phyloP scores from a whole-genome alignment of 2,888 invertebrate species.

The Calameuta idolon region DNA sequence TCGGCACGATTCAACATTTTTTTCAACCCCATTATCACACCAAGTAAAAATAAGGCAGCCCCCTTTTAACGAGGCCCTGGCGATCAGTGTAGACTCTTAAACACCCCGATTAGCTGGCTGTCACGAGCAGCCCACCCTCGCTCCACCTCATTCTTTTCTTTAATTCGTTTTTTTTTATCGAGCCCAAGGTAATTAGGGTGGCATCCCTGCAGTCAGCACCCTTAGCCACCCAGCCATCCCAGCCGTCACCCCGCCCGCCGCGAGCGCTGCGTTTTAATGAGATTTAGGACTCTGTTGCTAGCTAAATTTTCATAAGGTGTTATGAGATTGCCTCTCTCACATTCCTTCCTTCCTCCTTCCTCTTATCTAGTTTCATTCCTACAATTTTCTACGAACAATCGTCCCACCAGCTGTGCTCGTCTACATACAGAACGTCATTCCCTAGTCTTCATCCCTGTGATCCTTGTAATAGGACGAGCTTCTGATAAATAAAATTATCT shows the following conservation, averaged over 20 bases:
- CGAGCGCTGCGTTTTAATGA: constrained; percentile 59
- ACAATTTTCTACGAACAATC: not conserved
- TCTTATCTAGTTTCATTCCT: not conserved
- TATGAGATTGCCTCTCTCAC: constrained; percentile 40
- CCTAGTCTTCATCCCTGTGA: not conserved
- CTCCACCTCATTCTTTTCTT: constrained; percentile 65
- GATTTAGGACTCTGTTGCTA: constrained; percentile 59
- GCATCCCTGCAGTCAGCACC: constrained; percentile 62
- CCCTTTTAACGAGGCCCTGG: constrained; percentile 64
- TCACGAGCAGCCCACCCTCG: constrained; percentile 65
- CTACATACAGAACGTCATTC: not conserved
- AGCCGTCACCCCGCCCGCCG: constrained; percentile 36
- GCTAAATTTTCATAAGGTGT: constrained; percentile 59
- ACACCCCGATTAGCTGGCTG: constrained; percentile 68
- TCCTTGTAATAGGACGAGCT: not conserved
- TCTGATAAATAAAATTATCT: too few species aligned
- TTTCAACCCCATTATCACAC: constrained; percentile 62
- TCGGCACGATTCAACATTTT: constrained; percentile 14
- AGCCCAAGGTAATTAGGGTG: constrained; percentile 65
- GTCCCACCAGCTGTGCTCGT: not conserved
- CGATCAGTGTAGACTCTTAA: constrained; percentile 68
- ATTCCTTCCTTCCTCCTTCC: constrained; percentile 17
- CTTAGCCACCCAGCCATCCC: constrained; percentile 32
- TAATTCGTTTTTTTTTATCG: constrained; percentile 64
- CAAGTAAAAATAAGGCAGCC: constrained; percentile 59